Conservation (phyloP, 2,888 invertebrate genomes). For the Liodrosophila aerea region DNA sequence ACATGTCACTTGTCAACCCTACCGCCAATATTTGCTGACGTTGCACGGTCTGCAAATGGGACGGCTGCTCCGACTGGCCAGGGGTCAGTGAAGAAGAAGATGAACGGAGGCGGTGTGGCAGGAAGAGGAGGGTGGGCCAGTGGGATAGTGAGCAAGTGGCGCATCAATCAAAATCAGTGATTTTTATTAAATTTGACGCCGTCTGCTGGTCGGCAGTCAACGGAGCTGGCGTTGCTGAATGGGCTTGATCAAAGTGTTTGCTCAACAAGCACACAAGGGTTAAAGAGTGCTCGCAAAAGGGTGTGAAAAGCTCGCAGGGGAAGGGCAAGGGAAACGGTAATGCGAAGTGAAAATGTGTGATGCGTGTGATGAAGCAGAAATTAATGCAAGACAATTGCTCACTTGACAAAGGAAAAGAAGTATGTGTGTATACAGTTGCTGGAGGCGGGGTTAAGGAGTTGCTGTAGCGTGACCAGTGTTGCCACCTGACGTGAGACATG, state of each 20-base stretch:
- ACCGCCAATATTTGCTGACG: conserved; percentile 73
- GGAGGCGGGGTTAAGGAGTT: neutral
- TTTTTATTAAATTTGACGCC: conserved; percentile 81
- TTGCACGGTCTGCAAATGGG: conserved; percentile 21
- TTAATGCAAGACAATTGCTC: conserved; percentile 79
- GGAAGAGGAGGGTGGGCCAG: neutral
- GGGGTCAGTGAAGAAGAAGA: conserved; percentile 6
- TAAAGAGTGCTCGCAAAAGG: conserved; percentile 16
- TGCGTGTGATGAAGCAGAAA: conserved; percentile 63
- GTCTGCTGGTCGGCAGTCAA: conserved; percentile 71
- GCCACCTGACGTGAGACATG: conserved; percentile 47
- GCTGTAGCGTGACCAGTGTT: conserved; percentile 47
- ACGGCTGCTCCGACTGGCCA: conserved; percentile 24
- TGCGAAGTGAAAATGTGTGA: too few species aligned
- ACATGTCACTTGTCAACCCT: conserved; percentile 64
- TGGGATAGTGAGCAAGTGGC: conserved; percentile 46
- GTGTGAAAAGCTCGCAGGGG: conserved; percentile 37
- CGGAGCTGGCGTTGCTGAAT: conserved; percentile 22
- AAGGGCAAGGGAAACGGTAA: neutral
- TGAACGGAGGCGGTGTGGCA: neutral
- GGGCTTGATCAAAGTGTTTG: conserved; percentile 72
- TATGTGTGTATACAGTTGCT: too few species aligned
- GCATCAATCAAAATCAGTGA: conserved; percentile 81
- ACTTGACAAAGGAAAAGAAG: conserved; percentile 45
- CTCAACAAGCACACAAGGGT: conserved; percentile 24